phyloP scores from a whole-genome alignment of 1,140 invertebrate species.

The Hestina assimilis region DNA sequence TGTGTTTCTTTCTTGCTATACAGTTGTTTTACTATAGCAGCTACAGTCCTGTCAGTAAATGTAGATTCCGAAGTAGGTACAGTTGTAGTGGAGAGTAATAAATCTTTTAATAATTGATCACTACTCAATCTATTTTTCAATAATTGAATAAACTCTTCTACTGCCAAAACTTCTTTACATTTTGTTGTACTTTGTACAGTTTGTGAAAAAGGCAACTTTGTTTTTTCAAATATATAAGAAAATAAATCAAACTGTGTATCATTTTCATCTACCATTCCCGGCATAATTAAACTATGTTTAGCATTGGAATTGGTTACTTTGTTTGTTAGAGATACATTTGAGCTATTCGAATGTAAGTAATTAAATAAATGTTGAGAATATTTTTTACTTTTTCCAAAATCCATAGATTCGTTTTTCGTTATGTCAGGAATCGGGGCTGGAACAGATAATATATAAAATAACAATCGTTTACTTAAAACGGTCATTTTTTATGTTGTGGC shows the following conservation, averaged over 20 bases:
- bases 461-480: no score
- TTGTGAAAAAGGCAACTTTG: slow-evolving; percentile 22
- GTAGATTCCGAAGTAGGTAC: slow-evolving; percentile 26
- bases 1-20: slow-evolving; percentile 52
- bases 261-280: slow-evolving; percentile 4
- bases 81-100: slow-evolving; percentile 36
- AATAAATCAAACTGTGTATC: slow-evolving; percentile 46
- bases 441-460: no score
- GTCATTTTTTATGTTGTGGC: no score
- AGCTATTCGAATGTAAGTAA: neutral
- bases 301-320: neutral
- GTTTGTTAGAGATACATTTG: neutral
- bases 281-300: neutral
- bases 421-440: no score
- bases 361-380: neutral
- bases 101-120: slow-evolving; percentile 53
- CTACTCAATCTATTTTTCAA: slow-evolving; percentile 57
- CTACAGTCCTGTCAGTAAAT: slow-evolving; percentile 49
- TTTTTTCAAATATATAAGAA: slow-evolving; percentile 44
- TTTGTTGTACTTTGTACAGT: slow-evolving; percentile 28
- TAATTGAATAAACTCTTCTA: slow-evolving; percentile 61
- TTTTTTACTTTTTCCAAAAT: no score
- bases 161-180: slow-evolving; percentile 52
- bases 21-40: slow-evolving; percentile 52
- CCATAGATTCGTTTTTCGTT: no score